Evolutionary conservation across 2,797 vertebrate genomes (phyloP).

Genomic region (Phoxinus dragarum): DNA sequence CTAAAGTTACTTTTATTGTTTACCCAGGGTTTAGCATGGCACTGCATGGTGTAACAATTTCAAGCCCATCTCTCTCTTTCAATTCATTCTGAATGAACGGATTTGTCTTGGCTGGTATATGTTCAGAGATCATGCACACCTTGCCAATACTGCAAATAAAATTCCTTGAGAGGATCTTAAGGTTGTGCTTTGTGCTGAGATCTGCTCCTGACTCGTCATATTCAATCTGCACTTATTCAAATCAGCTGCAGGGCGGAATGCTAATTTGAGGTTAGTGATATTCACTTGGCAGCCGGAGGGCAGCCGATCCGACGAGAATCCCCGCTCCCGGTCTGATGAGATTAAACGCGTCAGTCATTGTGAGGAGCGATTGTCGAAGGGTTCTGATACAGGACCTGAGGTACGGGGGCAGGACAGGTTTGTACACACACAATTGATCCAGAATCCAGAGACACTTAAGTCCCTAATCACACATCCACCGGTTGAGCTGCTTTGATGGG

Average conservation of each 20-base stretch:
- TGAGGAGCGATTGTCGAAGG: slow-evolving; percentile 4
- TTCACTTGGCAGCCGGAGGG: slow-evolving; percentile 26
- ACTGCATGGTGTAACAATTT: too few relatives aligned
- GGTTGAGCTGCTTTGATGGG: slow-evolving; percentile 18
- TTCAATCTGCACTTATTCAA: slow-evolving; percentile 37
- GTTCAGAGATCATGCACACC: slow-evolving; percentile 13
- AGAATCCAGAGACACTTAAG: slow-evolving; percentile 38
- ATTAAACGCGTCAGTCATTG: slow-evolving; percentile 43
- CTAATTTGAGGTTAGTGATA: slow-evolving; percentile 33
- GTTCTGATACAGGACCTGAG: slow-evolving; percentile 10
- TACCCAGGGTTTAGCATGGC: neutral
- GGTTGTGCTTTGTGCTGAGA: slow-evolving; percentile 31
- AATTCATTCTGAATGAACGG: neutral
- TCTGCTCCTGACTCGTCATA: slow-evolving; percentile 41
- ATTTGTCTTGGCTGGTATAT: slow-evolving; percentile 19
- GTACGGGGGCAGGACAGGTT: slow-evolving; percentile 21
- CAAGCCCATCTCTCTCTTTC: neutral
- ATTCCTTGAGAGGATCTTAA: slow-evolving; percentile 32
- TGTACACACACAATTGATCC: slow-evolving; percentile 17
- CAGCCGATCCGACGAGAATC: slow-evolving; percentile 4
- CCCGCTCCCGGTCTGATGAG: slow-evolving; percentile 13
- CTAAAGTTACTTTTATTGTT: neutral
- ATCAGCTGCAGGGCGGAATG: slow-evolving; percentile 24
- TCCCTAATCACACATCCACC: slow-evolving; percentile 38
- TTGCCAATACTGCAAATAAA: slow-evolving; percentile 26